Base-by-base conservation (phyloP, 2,888 invertebrate species). In the Masnerella sp. region DNA sequence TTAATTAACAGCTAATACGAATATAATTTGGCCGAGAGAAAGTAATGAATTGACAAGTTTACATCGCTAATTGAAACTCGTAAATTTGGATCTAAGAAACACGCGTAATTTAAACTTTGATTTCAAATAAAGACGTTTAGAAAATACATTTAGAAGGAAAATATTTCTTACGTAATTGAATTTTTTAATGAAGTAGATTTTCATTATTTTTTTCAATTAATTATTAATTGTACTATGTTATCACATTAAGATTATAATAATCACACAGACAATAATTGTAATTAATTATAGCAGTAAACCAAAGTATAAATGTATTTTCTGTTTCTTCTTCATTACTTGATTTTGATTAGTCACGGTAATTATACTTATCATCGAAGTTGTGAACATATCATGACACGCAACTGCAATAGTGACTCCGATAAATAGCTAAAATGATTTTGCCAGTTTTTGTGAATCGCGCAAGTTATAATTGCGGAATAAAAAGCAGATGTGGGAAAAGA, bases 21-120 rank as follows among this genome's bases (percentile, higher is more conserved):
- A n/a, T n/a, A n/a, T n/a, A 4, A 32, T 42, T 51, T 18, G 9
- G 22, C 22, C 20, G 5, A 5, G 51, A 62, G 62, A 62, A 62
- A 49, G 32, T 62, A 51, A 62, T 62, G 49, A 51, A 62, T 62
- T 62, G 22, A 32, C 51, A 49, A 42, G 51, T 38, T n/a, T 18
- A 32, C 34, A 42, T 51, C 32, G 62, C 34, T 22, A 62, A 51
- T 51, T 40, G 7, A 62, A 51, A 51, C 42, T 42, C 17, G 30
- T 42, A 7, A 59, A 45, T n/a, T n/a, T n/a, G n/a, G n/a, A n/a
- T n/a, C n/a, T n/a, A n/a, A n/a, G n/a, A n/a, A n/a, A 43, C 42
- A 25, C 12, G 12, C 4, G 11, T 32, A 1, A 2, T 22, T 15
- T 17, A 28, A 59, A 25, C n/a, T 11, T 9, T 15, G 34, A 43